A percentile compares a stretch with the other conserved stretches of the same genome.
Conservation (phyloP, 2,113 vertebrate species). For the Stegostoma tigrinum region DNA sequence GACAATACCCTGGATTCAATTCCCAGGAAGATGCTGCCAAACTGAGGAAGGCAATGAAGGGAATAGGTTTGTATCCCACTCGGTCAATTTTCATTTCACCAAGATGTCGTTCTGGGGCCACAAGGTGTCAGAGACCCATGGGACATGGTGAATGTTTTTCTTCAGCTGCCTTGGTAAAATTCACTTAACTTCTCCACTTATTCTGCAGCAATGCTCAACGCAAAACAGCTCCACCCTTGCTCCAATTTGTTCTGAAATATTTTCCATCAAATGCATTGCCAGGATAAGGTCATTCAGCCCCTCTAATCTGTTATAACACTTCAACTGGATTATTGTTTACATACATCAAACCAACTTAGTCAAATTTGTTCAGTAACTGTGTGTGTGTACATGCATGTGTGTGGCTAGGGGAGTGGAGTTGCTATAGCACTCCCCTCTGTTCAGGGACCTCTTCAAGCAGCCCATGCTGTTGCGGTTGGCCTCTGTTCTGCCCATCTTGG, state of each 20-base stretch:
- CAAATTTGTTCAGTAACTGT: not conserved
- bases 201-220: not conserved
- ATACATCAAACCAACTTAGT: not conserved
- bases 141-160: too few species aligned
- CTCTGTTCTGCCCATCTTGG: too few species aligned
- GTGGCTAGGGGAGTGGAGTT: too few species aligned
- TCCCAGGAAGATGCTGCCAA: constrained; percentile 66
- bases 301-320: not conserved
- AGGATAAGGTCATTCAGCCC: not conserved
- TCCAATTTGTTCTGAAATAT: not conserved
- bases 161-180: not conserved
- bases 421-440: too few species aligned
- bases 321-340: not conserved
- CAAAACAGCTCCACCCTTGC: not conserved
- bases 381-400: too few species aligned
- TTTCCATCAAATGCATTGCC: not conserved
- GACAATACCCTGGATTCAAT: constrained; percentile 64
- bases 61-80: constrained; percentile 66
- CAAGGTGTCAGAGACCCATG: too few species aligned
- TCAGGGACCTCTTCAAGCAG: too few species aligned
- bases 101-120: too few species aligned
- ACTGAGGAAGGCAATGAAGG: constrained; percentile 86
- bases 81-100: too few species aligned
- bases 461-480: too few species aligned
- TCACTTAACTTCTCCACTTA: not conserved